A percentile compares a stretch with the other conserved stretches of the same genome.
Evolutionary conservation across 1,140 invertebrate genomes (phyloP).

Genomic region (Amyelois transitella): DNA sequence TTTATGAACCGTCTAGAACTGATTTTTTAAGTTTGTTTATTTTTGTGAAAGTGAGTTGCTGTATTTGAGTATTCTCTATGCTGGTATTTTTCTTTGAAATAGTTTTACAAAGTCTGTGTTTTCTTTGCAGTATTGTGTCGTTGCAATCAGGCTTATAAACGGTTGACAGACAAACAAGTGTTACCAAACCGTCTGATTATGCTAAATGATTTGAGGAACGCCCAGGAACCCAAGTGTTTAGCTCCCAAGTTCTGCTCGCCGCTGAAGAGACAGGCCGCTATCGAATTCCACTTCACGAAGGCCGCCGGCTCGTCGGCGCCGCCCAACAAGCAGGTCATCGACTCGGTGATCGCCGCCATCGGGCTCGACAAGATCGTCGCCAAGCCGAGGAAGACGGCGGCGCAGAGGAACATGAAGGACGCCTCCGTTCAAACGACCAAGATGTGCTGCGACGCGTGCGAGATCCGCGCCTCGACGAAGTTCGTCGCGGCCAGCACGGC

Average conservation of each 20-base stretch:
- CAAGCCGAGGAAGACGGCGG: slow-evolving; percentile 32
- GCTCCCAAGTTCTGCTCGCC: slow-evolving; percentile 56
- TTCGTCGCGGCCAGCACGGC: slow-evolving; percentile 27
- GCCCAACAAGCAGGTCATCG: slow-evolving; percentile 52
- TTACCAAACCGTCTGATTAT: slow-evolving; percentile 52
- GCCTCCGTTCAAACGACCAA: slow-evolving; percentile 51
- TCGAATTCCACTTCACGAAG: slow-evolving; percentile 55
- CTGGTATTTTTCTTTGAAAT: not conserved
- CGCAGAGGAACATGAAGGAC: slow-evolving; percentile 40
- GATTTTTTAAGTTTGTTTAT: too few species aligned
- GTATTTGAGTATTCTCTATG: too few species aligned
- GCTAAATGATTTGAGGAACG: slow-evolving; percentile 25
- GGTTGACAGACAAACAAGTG: slow-evolving; percentile 31
- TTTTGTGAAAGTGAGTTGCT: too few species aligned
- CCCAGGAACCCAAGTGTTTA: slow-evolving; percentile 32
- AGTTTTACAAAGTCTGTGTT: not conserved
- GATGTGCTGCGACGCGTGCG: slow-evolving; percentile 55
- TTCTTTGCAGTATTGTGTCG: slow-evolving; percentile 58
- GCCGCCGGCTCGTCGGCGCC: slow-evolving; percentile 17
- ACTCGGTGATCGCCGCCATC: slow-evolving; percentile 41
- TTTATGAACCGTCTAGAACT: too few species aligned
- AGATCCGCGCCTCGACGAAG: slow-evolving; percentile 43
- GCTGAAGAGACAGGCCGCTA: slow-evolving; percentile 47
- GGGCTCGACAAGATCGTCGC: slow-evolving; percentile 42
- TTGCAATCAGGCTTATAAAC: slow-evolving; percentile 43